Percentiles rank a stretch among this genome's conserved stretches.
phyloP scores from a whole-genome alignment of 2,888 invertebrate species.

The Aspidapion aeneum region DNA sequence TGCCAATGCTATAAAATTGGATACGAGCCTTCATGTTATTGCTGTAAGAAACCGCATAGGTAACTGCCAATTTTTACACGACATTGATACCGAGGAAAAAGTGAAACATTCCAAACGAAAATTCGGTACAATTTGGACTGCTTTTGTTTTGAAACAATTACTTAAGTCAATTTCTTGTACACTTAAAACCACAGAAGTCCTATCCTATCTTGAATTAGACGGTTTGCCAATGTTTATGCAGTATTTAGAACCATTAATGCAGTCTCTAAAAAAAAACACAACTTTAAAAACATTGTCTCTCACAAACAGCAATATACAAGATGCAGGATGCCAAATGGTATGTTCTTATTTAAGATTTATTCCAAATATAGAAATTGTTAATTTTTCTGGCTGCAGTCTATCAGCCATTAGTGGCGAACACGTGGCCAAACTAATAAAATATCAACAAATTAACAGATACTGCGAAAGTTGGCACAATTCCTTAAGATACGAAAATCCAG shows the following conservation, averaged over 20 bases:
- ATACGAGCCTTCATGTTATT: constrained; percentile 66
- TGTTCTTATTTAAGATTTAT: constrained; percentile 65
- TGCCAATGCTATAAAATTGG: constrained; percentile 66
- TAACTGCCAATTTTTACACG: constrained; percentile 42
- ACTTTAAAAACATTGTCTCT: constrained; percentile 66
- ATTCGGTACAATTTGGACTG: constrained; percentile 56
- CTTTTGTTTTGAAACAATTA: constrained; percentile 64
- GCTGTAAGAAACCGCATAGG: constrained; percentile 57
- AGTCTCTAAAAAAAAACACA: constrained; percentile 61
- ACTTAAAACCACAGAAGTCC: constrained; percentile 58
- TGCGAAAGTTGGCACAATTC: constrained; percentile 81
- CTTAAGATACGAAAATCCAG: constrained; percentile 70
- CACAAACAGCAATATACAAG: constrained; percentile 64
- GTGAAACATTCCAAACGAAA: constrained; percentile 56
- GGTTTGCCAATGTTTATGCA: constrained; percentile 67
- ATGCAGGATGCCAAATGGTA: constrained; percentile 67
- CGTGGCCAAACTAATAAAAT: constrained; percentile 63
- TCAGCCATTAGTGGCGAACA: constrained; percentile 59
- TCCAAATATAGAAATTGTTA: constrained; percentile 64
- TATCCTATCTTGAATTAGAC: constrained; percentile 63
- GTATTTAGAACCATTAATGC: constrained; percentile 51
- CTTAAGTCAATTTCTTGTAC: constrained; percentile 63
- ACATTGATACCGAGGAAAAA: constrained; percentile 56
- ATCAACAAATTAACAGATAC: constrained; percentile 57
- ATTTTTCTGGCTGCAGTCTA: constrained; percentile 66